Percentiles rank a stretch among this genome's conserved stretches.
These are phyloP conservation scores for Phaonia tiefii DNA, from an alignment of 2,888 invertebrate genomes.

Conservation along the genomic window DNA sequence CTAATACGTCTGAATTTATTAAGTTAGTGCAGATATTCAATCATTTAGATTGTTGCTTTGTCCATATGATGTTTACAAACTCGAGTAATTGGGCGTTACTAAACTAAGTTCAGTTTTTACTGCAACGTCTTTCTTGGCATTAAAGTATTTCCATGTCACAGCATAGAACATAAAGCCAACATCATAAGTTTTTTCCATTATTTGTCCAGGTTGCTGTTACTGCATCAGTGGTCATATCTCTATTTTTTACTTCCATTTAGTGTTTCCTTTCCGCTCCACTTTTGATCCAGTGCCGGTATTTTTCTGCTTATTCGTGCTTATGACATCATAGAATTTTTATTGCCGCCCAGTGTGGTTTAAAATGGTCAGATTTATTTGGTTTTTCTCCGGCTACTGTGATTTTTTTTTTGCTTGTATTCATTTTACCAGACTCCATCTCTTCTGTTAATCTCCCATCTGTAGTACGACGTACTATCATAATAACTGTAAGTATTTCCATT, in stretches of 20 bases:
- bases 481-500: background rate
- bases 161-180: background rate
- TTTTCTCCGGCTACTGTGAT: background rate
- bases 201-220: background rate
- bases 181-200: background rate
- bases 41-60: too few relatives aligned
- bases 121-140: too few relatives aligned
- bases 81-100: too few relatives aligned
- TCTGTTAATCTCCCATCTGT: background rate
- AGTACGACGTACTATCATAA: background rate
- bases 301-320: background rate
- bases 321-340: slow-evolving; percentile 22
- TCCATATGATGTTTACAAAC: too few relatives aligned
- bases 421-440: background rate
- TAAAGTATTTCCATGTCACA: too few relatives aligned
- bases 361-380: slow-evolving; percentile 22
- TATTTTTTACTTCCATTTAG: background rate
- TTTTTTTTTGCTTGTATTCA: background rate
- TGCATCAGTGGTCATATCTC: background rate
- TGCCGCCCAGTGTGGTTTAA: slow-evolving; percentile 10
- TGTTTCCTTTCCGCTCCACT: background rate
- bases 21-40: too few relatives aligned
- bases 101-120: too few relatives aligned
- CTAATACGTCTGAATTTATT: too few relatives aligned
- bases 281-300: background rate